Evolutionary conservation across 2,113 vertebrate genomes (phyloP).

Genomic region (Pyrgilauda ruficollis): DNA sequence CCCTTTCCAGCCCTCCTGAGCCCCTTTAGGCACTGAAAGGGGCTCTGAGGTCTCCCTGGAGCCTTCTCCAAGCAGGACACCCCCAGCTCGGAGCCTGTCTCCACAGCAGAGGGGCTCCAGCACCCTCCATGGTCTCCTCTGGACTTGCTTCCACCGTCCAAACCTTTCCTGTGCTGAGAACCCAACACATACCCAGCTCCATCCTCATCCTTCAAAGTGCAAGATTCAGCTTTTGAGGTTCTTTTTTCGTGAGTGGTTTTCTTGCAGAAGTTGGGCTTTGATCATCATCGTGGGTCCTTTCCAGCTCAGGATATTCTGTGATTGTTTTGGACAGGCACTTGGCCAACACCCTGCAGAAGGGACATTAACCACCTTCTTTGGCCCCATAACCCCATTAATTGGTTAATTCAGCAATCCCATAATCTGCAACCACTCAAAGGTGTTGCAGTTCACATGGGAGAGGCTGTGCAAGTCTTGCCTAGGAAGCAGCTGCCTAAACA

Average conservation of each 20-base stretch:
- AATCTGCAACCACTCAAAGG: not conserved
- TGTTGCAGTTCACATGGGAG: fast-evolving
- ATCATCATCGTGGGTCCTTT: not conserved
- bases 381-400: not conserved
- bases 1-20: not conserved
- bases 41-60: not conserved
- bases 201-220: not conserved
- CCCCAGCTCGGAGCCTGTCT: not conserved
- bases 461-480: not conserved
- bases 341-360: fast-evolving
- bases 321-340: not conserved
- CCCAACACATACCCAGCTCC: not conserved
- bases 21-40: not conserved
- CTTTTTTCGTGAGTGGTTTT: fast-evolving
- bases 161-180: not conserved
- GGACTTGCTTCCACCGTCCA: not conserved
- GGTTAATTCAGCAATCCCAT: not conserved
- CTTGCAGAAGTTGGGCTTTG: not conserved
- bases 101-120: not conserved
- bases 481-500: fast-evolving
- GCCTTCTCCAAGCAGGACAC: not conserved
- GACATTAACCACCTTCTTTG: not conserved
- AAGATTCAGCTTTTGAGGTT: not conserved
- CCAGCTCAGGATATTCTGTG: not conserved
- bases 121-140: too few species aligned